These are phyloP conservation scores for Babyrousa celebensis DNA, from an alignment of 2,797 vertebrate species.

Conservation along the genomic window DNA sequence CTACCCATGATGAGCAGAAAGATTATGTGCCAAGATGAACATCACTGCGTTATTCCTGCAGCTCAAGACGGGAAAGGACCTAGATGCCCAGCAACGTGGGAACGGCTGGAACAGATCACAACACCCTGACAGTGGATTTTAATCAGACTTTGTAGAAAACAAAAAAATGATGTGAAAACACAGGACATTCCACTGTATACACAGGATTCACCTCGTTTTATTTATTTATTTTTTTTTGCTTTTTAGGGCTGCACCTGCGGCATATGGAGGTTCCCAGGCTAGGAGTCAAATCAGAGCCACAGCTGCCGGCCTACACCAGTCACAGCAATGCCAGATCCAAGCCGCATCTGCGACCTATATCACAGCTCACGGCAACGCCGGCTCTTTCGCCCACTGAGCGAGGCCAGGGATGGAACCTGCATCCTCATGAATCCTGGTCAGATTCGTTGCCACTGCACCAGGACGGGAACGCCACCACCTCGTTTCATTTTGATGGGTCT, in stretches of 20 bases:
- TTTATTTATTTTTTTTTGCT: neutral
- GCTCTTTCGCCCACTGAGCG: too few species aligned
- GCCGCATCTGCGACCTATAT: too few species aligned
- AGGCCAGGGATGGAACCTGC: too few species aligned
- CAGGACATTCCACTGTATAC: neutral
- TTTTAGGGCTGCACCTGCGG: too few species aligned
- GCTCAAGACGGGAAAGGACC: neutral
- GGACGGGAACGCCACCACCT: too few species aligned
- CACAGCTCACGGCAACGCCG: too few species aligned
- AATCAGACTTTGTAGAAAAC: neutral
- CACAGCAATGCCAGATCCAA: too few species aligned
- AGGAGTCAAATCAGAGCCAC: too few species aligned
- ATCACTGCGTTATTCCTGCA: neutral
- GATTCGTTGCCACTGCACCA: too few species aligned
- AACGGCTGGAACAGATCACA: neutral
- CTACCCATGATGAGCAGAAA: neutral
- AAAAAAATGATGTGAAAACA: constrained; percentile 35
- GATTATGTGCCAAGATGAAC: neutral
- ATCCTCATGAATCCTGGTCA: too few species aligned
- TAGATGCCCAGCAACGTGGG: neutral
- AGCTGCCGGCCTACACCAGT: too few species aligned
- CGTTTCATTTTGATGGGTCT: neutral
- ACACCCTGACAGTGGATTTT: neutral
- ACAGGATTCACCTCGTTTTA: neutral
- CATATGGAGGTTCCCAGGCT: too few species aligned